A percentile compares a stretch with the other conserved stretches of the same genome.
Conservation (phyloP, 2,113 vertebrate genomes). For the Condylura cristata region DNA sequence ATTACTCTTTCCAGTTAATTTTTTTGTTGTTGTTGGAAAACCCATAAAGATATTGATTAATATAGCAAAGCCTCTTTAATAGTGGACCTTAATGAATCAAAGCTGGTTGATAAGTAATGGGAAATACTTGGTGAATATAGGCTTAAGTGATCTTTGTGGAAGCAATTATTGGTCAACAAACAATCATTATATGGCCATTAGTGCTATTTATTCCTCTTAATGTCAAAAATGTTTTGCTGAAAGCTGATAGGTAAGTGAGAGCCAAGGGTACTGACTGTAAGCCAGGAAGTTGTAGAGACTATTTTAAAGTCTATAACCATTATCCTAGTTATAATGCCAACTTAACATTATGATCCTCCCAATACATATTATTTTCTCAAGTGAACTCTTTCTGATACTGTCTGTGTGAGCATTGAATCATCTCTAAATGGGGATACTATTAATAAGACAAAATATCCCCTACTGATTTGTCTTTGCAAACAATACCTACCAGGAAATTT, state of each 20-base stretch:
- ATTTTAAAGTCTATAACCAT: not conserved
- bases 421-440: not conserved
- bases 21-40: not conserved
- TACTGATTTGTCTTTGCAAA: not conserved
- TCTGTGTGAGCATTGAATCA: not conserved
- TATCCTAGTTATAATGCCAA: slow-evolving; percentile 10
- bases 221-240: not conserved
- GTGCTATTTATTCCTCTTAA: not conserved
- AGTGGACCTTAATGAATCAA: not conserved
- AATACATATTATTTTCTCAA: not conserved
- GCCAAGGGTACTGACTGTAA: not conserved
- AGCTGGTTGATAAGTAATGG: not conserved
- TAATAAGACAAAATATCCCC: not conserved
- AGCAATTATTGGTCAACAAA: not conserved
- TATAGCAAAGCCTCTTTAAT: not conserved
- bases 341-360: not conserved
- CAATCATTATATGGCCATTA: not conserved
- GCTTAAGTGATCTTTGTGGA: not conserved
- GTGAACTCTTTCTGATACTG: not conserved
- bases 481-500: not conserved
- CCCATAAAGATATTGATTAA: not conserved
- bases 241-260: not conserved
- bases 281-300: not conserved
- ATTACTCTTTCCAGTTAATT: not conserved
- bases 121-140: not conserved